Percentiles rank a stretch among this genome's conserved stretches.
phyloP scores from a whole-genome alignment of 2,113 vertebrate species.

The Cacatua alba region DNA sequence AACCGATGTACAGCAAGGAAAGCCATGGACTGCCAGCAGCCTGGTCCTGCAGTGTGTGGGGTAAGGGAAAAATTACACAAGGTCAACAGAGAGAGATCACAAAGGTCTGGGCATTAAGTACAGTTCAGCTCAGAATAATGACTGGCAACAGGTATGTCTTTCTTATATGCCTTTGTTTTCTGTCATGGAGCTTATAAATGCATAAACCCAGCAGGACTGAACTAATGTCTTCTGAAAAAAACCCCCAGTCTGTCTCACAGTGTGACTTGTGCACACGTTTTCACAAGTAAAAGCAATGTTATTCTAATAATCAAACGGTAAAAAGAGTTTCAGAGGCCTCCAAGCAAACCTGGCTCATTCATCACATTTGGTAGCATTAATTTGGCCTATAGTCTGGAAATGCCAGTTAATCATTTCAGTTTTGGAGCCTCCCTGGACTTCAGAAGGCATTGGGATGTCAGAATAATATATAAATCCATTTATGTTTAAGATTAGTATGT shows the following conservation, averaged over 20 bases:
- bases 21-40: rapidly evolving
- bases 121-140: background rate
- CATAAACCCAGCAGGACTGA: background rate
- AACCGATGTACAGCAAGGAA: rapidly evolving
- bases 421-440: background rate
- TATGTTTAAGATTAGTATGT: background rate
- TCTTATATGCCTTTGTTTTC: background rate
- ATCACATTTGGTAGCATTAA: background rate
- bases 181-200: background rate
- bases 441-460: background rate
- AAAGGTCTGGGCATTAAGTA: background rate
- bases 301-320: background rate
- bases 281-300: background rate
- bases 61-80: background rate
- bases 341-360: background rate
- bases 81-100: background rate
- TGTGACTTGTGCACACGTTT: background rate
- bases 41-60: rapidly evolving
- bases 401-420: background rate
- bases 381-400: background rate
- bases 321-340: background rate
- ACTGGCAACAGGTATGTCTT: background rate
- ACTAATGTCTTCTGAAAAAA: background rate
- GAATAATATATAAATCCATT: background rate
- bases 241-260: background rate